Base-by-base conservation (phyloP, 2,797 vertebrate species). In the Crenichthys baileyi region DNA sequence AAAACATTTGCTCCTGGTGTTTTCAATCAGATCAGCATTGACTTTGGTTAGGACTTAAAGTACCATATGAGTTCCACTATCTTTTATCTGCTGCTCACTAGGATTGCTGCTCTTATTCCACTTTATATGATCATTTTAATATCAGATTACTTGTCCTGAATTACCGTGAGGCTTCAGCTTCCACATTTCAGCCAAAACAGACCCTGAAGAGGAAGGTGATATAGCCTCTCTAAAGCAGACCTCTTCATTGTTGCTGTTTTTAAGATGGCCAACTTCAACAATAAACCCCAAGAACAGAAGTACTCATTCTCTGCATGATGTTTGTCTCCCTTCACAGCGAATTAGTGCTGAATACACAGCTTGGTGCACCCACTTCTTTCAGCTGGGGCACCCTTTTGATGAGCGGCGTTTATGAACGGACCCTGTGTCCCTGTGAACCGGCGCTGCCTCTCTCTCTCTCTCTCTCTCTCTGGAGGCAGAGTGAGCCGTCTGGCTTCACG, bases 11-110 rank as follows among this genome's bases (percentile, higher is more conserved):
- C 87, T 81, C 79, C 79, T 77, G 76, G 78, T 15, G 39, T 50
- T 85, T 94, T 91, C 91, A 91, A 94, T 95, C 90, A 93, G 83
- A 88, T 68, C 41, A 85, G 79, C 77, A 88, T 94, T 89, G 91
- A 93, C 86, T 93, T 87, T 93, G 92, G 92, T 90, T 51, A 61
- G 15, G 84, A 91, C 90, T 94, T 86, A 93, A 90, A 91, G 84
- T 85, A 50, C 78, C 83, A 78, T 85, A 80, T 86, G 83, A 82
- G 79, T 63, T 50, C 61, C 85, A 83, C 81, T 83, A 88, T 88
- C 85, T 85, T 87, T 85, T 79, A 60, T 86, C 70, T 63, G 74
- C 61, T 44, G 36, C 80, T 84, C 71, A 39, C 73, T 67, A 76
- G 67, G 79, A 77, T 73, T 73, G 0, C 53, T 16, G n/a, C 71